These are phyloP conservation scores for Anneissia japonica DNA, from an alignment of 35 echinoderm and acorn worm genomes.

Conservation along the genomic window DNA sequence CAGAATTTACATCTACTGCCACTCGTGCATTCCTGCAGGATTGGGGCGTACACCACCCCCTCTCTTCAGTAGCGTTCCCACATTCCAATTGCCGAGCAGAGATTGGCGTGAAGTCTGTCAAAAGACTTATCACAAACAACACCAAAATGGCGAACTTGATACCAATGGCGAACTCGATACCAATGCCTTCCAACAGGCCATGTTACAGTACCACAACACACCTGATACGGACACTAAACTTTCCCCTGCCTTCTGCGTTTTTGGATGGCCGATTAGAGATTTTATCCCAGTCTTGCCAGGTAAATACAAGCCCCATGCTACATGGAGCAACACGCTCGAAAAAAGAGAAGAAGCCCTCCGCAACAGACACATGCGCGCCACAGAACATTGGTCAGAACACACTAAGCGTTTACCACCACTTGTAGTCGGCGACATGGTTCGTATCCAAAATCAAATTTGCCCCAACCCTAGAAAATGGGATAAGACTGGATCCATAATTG, in stretches of 20 bases:
- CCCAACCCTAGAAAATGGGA: constrained; percentile 20
- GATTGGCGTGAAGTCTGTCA: constrained; percentile 33
- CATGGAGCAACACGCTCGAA: constrained; percentile 6
- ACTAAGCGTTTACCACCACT: neutral
- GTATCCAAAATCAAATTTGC: constrained; percentile 21
- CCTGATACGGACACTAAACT: constrained; percentile 29
- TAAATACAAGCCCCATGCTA: constrained; percentile 18
- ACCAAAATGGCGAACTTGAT: too few species aligned
- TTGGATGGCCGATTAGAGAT: constrained; percentile 34
- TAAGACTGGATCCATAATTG: too few species aligned
- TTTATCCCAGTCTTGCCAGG: constrained; percentile 22
- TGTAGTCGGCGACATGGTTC: constrained; percentile 10
- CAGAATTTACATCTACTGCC: constrained; percentile 18
- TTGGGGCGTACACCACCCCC: constrained; percentile 29
- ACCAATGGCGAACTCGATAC: constrained; percentile 21
- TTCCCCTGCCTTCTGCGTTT: constrained; percentile 34
- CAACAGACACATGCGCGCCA: constrained; percentile 18
- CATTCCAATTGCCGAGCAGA: constrained; percentile 30
- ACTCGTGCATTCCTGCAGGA: neutral
- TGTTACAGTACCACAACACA: constrained; percentile 33
- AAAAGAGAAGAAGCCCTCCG: constrained; percentile 11
- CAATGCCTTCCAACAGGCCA: constrained; percentile 28
- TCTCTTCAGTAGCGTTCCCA: constrained; percentile 25
- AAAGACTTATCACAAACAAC: constrained; percentile 42
- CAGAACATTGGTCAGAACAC: constrained; percentile 10